A percentile compares a stretch with the other conserved stretches of the same genome.
These are phyloP conservation scores for Ciconia stormi DNA, from an alignment of 2,113 vertebrate genomes.

Conservation along the genomic window DNA sequence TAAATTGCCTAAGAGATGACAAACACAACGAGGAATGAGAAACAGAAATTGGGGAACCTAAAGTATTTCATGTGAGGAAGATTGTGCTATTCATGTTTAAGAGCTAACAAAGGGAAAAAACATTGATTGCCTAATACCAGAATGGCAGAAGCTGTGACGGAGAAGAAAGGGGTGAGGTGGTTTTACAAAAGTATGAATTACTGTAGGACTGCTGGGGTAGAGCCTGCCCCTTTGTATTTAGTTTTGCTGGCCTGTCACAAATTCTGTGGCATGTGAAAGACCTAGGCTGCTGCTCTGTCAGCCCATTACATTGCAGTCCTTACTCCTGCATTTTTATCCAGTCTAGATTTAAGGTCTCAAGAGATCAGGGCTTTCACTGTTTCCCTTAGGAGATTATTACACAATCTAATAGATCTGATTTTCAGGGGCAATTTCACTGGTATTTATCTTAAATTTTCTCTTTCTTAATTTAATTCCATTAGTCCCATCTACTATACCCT, in stretches of 20 bases:
- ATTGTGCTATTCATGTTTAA: neutral
- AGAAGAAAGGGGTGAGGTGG: neutral
- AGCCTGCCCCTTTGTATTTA: neutral
- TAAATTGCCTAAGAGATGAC: neutral
- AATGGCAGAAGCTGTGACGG: neutral
- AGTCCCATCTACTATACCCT: neutral
- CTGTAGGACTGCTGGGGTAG: neutral
- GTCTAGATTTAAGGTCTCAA: neutral
- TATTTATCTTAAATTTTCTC: neutral
- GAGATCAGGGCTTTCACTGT: neutral
- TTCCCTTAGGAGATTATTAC: slow-evolving; percentile 1
- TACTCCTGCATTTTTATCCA: neutral
- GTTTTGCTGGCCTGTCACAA: neutral
- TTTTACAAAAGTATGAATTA: neutral
- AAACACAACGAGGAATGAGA: neutral
- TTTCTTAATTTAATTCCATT: neutral
- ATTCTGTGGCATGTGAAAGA: neutral
- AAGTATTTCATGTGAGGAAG: neutral
- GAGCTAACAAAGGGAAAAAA: neutral
- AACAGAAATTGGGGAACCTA: neutral
- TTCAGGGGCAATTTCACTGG: neutral
- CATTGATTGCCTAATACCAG: neutral
- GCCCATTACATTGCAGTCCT: neutral
- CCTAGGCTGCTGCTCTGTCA: neutral
- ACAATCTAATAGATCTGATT: neutral